Evolutionary conservation across 2,888 invertebrate genomes (phyloP).

Genomic region (Philopedon plagiatum): DNA sequence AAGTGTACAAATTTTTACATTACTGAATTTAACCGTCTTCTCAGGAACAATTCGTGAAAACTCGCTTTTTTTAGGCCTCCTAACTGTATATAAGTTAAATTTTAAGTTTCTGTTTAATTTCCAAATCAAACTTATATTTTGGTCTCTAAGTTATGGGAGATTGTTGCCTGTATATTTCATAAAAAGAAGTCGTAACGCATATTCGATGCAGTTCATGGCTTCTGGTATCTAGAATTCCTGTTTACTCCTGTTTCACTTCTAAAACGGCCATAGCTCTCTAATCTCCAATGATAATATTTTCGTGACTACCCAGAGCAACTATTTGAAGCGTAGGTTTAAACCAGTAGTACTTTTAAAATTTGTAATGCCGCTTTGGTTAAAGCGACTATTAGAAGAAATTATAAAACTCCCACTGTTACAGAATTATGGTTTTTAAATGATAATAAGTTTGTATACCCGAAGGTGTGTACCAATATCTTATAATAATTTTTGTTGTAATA

Average conservation of each 20-base stretch:
- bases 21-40: no score
- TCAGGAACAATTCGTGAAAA: no score
- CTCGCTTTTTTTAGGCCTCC: no score
- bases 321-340: slow-evolving; percentile 23
- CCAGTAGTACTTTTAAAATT: slow-evolving; percentile 29
- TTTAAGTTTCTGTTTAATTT: no score
- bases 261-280: not conserved
- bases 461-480: slow-evolving; percentile 45
- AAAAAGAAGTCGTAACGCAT: no score
- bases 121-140: no score
- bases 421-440: slow-evolving; percentile 51
- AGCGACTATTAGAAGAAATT: slow-evolving; percentile 48
- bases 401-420: slow-evolving; percentile 48
- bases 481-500: slow-evolving; percentile 43
- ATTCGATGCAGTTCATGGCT: not conserved
- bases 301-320: slow-evolving; percentile 27
- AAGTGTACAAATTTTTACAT: no score
- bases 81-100: no score
- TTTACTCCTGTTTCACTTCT: not conserved
- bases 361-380: slow-evolving; percentile 28
- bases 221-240: slow-evolving; percentile 3
- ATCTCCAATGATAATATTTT: slow-evolving; percentile 20
- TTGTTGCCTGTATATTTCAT: no score
- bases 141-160: no score
- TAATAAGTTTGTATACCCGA: slow-evolving; percentile 37